Conservation (phyloP, 2,797 vertebrate genomes). For the Psittacula derbiana region DNA sequence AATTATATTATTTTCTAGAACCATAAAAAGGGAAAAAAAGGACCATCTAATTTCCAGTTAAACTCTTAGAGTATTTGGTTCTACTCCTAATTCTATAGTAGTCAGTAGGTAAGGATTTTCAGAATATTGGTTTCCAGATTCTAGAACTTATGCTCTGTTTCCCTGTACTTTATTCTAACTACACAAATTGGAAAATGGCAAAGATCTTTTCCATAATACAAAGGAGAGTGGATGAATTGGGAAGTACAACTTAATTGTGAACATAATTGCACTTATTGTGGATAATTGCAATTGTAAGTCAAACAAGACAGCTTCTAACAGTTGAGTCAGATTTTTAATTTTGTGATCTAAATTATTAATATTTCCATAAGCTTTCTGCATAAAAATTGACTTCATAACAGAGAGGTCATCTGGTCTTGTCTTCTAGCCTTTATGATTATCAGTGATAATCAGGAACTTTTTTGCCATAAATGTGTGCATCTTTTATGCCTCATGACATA, state of each 20-base stretch:
- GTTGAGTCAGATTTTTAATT: constrained; percentile 65
- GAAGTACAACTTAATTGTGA: constrained; percentile 35
- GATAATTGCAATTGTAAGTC: constrained; percentile 68
- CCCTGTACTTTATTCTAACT: neutral
- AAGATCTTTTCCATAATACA: neutral
- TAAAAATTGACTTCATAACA: constrained; percentile 58
- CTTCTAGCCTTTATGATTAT: neutral
- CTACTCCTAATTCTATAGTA: neutral
- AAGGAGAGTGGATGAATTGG: neutral
- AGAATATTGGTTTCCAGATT: neutral
- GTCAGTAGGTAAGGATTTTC: neutral
- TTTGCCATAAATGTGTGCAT: neutral
- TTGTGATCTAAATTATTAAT: constrained; percentile 71
- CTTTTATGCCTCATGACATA: neutral
- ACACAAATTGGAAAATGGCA: neutral
- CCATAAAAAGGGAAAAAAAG: neutral
- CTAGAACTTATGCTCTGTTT: neutral
- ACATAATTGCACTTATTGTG: constrained; percentile 24
- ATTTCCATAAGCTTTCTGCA: constrained; percentile 42
- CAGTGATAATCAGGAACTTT: neutral
- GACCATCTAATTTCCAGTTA: neutral
- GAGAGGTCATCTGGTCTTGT: constrained; percentile 16
- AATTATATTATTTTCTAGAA: neutral
- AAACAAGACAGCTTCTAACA: constrained; percentile 56
- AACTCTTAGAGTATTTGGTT: neutral